phyloP scores from a whole-genome alignment of 2,888 invertebrate genomes.

The Athripsodes cinereus region DNA sequence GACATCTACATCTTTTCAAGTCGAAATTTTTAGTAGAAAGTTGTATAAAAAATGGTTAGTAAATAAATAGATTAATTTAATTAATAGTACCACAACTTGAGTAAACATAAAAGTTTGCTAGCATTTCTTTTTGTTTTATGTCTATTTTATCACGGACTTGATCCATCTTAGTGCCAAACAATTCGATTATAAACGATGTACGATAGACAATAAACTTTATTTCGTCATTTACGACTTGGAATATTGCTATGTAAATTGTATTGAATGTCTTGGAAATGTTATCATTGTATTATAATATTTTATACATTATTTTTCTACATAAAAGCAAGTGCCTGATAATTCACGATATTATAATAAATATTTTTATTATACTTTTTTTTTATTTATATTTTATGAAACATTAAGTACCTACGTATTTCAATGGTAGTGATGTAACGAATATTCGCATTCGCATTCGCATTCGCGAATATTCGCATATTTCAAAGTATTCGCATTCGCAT shows the following conservation, averaged over 20 bases:
- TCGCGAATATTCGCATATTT: no score
- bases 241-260: background rate
- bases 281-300: background rate
- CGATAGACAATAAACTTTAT: conserved; percentile 6
- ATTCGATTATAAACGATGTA: conserved; percentile 2
- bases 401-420: background rate
- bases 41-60: no score
- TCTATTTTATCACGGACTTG: background rate
- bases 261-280: background rate
- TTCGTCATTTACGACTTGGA: conserved; percentile 5
- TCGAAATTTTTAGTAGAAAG: no score
- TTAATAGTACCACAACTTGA: no score
- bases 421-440: no score
- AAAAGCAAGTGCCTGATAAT: background rate
- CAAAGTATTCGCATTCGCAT: no score
- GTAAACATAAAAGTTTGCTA: no score
- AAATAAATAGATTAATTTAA: no score
- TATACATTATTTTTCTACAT: background rate
- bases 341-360: background rate
- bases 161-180: conserved; percentile 9
- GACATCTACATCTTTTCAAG: no score
- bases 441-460: no score
- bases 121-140: background rate
- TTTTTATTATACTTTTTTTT: background rate
- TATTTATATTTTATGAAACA: background rate